Percentiles rank a stretch among this genome's conserved stretches.
phyloP scores from a whole-genome alignment of 1,140 invertebrate genomes.

The Hyposmocoma kahamanoa region DNA sequence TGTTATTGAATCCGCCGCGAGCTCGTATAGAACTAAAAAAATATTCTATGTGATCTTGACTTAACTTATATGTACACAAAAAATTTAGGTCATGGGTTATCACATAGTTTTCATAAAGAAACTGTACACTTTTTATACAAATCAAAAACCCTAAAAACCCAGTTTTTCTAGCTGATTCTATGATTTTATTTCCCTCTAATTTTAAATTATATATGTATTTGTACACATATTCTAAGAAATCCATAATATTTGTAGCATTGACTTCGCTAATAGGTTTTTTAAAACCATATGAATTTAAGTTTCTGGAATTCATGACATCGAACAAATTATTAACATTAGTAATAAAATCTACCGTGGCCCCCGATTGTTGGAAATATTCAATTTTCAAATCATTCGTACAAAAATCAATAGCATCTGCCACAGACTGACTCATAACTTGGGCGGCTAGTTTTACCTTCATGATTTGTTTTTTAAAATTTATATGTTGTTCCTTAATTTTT shows the following conservation, averaged over 20 bases:
- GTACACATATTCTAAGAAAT: conserved; percentile 1
- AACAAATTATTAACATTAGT: conserved; percentile 15
- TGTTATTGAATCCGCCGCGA: conserved; percentile 9
- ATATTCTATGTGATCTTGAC: conserved; percentile 20
- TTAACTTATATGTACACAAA: conserved; percentile 11
- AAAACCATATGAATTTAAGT: conserved; percentile 3
- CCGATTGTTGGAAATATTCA: neutral
- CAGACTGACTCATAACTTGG: conserved; percentile 1
- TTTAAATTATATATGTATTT: conserved; percentile 8
- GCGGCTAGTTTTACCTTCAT: conserved; percentile 2
- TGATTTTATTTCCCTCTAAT: neutral
- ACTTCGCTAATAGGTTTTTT: conserved; percentile 12
- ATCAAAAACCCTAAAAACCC: conserved; percentile 14
- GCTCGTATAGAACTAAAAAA: conserved; percentile 14
- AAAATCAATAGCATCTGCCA: conserved; percentile 17
- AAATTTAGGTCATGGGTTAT: conserved; percentile 6
- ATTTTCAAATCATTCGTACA: conserved; percentile 8
- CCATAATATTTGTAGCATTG: conserved; percentile 6
- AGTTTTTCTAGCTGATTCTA: conserved; percentile 6
- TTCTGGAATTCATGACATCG: conserved; percentile 15
- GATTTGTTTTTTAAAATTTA: neutral
- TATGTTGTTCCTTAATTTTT: conserved; percentile 9
- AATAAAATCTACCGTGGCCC: neutral
- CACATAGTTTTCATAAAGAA: conserved; percentile 5
- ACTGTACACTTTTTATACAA: conserved; percentile 18